Evolutionary conservation across 1,140 invertebrate genomes (phyloP).

Genomic region (Euschistus heros): DNA sequence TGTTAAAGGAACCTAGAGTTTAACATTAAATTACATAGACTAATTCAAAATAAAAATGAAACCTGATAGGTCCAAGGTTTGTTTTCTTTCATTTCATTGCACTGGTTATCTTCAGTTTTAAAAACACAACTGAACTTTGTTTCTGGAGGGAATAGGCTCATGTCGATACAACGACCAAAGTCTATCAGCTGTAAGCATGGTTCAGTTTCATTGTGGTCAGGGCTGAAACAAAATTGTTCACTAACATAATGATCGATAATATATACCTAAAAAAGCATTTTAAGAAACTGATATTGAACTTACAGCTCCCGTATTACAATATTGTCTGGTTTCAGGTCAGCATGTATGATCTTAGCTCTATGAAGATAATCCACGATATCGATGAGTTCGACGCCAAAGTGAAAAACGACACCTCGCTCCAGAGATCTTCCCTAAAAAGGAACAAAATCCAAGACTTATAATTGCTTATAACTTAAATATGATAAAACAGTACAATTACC

Average conservation of each 20-base stretch:
- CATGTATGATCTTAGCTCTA: slow-evolving; percentile 84
- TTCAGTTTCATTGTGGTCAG: slow-evolving; percentile 43
- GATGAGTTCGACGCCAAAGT: slow-evolving; percentile 71
- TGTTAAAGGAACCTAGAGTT: background rate
- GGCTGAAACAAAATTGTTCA: slow-evolving; percentile 29
- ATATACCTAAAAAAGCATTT: background rate
- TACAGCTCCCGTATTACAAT: slow-evolving; percentile 72
- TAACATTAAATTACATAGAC: background rate
- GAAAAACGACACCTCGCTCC: slow-evolving; percentile 30
- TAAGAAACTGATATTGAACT: slow-evolving; percentile 34
- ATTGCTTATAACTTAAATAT: background rate
- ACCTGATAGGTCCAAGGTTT: slow-evolving; percentile 84
- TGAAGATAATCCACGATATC: slow-evolving; percentile 81
- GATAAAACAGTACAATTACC: no score
- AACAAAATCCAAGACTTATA: slow-evolving; percentile 38
- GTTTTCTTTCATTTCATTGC: slow-evolving; percentile 76
- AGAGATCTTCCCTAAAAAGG: slow-evolving; percentile 44
- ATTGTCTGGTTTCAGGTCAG: slow-evolving; percentile 96
- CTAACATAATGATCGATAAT: slow-evolving; percentile 13
- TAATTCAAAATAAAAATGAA: slow-evolving; percentile 7
- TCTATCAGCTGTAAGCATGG: slow-evolving; percentile 70
- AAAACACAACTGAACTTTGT: slow-evolving; percentile 67
- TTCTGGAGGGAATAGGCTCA: slow-evolving; percentile 65
- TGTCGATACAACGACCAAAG: slow-evolving; percentile 80
- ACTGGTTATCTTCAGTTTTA: slow-evolving; percentile 64